A percentile compares a stretch with the other conserved stretches of the same genome.
Conservation (phyloP, 2,797 vertebrate genomes). For the Brachymystax lenok region DNA sequence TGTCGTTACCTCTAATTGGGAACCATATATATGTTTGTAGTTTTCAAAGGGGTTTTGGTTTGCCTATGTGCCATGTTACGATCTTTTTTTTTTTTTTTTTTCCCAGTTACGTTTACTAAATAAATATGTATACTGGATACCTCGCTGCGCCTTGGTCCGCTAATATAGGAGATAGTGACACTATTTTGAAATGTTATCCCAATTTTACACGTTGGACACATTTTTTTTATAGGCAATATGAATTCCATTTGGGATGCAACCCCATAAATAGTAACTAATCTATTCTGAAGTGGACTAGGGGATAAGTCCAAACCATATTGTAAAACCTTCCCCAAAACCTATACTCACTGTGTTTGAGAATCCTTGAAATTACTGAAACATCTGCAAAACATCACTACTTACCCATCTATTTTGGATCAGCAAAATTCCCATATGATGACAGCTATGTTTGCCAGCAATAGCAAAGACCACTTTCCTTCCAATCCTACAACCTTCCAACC, state of each 20-base stretch:
- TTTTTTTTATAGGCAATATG: neutral
- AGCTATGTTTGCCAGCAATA: constrained; percentile 37
- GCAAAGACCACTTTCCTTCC: constrained; percentile 30
- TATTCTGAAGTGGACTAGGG: constrained; percentile 17
- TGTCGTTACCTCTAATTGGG: too few species aligned
- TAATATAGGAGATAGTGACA: too few species aligned
- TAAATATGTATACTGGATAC: too few species aligned
- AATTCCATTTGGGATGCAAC: too few species aligned
- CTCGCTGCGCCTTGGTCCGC: too few species aligned
- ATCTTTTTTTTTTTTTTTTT: too few species aligned
- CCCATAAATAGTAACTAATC: neutral
- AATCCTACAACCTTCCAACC: neutral
- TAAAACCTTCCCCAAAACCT: constrained; percentile 42
- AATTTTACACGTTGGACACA: constrained; percentile 38
- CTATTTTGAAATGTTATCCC: neutral
- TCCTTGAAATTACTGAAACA: constrained; percentile 38
- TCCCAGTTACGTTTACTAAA: too few species aligned
- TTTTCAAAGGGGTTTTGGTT: too few species aligned
- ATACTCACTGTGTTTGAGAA: constrained; percentile 37
- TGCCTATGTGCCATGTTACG: too few species aligned
- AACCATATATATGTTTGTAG: too few species aligned
- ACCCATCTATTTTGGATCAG: constrained; percentile 54
- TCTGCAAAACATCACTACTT: constrained; percentile 7
- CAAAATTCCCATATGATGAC: constrained; percentile 52
- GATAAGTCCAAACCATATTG: constrained; percentile 46